Conservation (phyloP, 2,113 vertebrate genomes). For the Fukomys damarensis region DNA sequence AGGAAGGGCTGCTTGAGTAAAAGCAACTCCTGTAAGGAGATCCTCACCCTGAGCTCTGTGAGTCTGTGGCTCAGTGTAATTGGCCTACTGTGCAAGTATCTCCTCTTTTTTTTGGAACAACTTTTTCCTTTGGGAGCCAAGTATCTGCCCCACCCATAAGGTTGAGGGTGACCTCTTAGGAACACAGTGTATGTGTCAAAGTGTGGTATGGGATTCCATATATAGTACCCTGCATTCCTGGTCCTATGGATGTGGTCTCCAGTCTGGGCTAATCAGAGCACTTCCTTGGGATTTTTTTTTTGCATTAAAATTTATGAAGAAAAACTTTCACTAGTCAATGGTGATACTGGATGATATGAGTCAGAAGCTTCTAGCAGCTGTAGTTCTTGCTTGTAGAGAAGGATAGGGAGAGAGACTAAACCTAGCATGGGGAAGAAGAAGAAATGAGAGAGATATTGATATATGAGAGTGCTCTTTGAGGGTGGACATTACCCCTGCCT, state of each 20-base stretch:
- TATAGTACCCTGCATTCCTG: neutral
- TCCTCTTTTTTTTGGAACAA: neutral
- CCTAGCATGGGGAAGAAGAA: neutral
- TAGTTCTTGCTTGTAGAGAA: conserved; percentile 23
- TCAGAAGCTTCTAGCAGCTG: neutral
- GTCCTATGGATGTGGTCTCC: too few species aligned
- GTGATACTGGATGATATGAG: neutral
- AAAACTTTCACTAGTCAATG: neutral
- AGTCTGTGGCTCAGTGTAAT: neutral
- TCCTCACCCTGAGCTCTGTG: neutral
- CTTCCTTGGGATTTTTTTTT: neutral
- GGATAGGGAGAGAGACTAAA: neutral
- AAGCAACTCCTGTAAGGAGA: neutral
- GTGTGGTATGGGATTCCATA: neutral
- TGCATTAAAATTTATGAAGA: neutral
- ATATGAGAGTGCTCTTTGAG: neutral
- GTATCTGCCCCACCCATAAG: neutral
- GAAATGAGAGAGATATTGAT: neutral
- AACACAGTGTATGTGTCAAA: neutral
- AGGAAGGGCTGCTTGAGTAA: neutral
- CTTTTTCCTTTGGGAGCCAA: neutral
- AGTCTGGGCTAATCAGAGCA: neutral
- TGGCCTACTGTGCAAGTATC: neutral
- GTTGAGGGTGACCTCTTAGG: neutral
- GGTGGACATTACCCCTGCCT: neutral